Evolutionary conservation across 2,888 invertebrate species (phyloP).

Genomic region (Stegophylla sp.): DNA sequence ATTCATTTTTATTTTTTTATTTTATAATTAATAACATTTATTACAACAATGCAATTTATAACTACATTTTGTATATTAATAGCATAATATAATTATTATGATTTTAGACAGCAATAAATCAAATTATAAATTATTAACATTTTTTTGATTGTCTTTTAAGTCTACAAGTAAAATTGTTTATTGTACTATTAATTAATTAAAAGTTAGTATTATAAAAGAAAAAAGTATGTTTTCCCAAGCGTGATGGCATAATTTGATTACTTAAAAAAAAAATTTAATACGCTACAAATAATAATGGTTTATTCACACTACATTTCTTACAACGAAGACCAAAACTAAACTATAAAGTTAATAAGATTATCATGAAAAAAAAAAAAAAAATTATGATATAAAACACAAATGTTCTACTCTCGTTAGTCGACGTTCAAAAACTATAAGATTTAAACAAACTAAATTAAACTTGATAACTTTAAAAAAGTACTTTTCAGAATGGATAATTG

Average conservation of each 20-base stretch:
- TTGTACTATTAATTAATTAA: slow-evolving; percentile 1
- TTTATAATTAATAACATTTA: no score
- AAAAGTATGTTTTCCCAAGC: neutral
- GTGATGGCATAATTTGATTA: slow-evolving; percentile 1
- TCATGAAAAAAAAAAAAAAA: neutral
- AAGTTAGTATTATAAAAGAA: neutral
- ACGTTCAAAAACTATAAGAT: slow-evolving; percentile 33
- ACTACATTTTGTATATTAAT: no score
- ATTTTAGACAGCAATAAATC: no score
- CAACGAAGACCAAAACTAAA: neutral
- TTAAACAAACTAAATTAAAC: slow-evolving; percentile 39
- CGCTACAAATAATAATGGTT: neutral
- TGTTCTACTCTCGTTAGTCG: slow-evolving; percentile 11
- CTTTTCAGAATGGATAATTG: slow-evolving; percentile 53
- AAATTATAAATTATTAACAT: no score
- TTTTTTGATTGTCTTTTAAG: no score
- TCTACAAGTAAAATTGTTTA: neutral
- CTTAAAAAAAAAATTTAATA: neutral
- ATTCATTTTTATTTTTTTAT: no score
- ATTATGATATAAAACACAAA: neutral
- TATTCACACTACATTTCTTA: neutral
- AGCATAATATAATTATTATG: no score
- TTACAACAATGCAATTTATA: no score
- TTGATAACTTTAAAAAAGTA: slow-evolving; percentile 44
- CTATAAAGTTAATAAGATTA: slow-evolving; percentile 35